Evolutionary conservation across 2,113 vertebrate genomes (phyloP), one percentile per base, ranked within the genome.

Genomic region (Apodemus speciosus): DNA sequence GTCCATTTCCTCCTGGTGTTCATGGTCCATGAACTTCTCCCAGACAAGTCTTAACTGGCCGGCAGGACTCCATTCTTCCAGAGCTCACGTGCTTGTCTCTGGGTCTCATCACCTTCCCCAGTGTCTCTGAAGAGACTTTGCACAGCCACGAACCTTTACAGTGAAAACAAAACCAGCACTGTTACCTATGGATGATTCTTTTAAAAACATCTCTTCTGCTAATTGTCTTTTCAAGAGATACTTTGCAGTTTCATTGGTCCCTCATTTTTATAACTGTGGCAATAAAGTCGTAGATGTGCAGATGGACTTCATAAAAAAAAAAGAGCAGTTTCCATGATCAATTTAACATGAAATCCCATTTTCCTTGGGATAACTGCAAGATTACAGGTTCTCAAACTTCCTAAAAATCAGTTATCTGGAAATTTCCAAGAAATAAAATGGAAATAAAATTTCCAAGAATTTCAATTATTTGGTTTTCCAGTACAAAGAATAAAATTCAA

Each of bases 351-450:
- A 58, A 88, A 95, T 85, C 15, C 79, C 20, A 90, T 85, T 94
- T 91, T 95, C 35, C n/a, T 40, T 93, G 49, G 35, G 21, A 75
- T 56, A 88, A 87, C 46, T n/a, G 60, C 30, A 84, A 92, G 40
- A 79, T 35, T 77, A 5, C 66, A 77, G n/a, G 62, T 38, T 72
- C 35, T 95, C 56, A 93, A 66, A 93, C 53, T 91, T 95, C 15
- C 91, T 43, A 88, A 92, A 92, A 88, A 62, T 77, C 40, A 9
- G 40, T 77, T 91, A 69, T 72, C 91, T 91, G 46, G 79, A 90
- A 85, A 83, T 75, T 73, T 90, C 38, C 89, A 95, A 91, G 66
- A 94, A 88, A 85, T 51, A 43, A 38, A n/a, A 35, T 0, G 0
- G 2, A 46, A 46, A 6, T 46, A 46, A 46, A 46, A 46, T 46